Evolutionary conservation across 64 coral and sea anemone species (phyloP).

Genomic region (Catalaphyllia jardinei): DNA sequence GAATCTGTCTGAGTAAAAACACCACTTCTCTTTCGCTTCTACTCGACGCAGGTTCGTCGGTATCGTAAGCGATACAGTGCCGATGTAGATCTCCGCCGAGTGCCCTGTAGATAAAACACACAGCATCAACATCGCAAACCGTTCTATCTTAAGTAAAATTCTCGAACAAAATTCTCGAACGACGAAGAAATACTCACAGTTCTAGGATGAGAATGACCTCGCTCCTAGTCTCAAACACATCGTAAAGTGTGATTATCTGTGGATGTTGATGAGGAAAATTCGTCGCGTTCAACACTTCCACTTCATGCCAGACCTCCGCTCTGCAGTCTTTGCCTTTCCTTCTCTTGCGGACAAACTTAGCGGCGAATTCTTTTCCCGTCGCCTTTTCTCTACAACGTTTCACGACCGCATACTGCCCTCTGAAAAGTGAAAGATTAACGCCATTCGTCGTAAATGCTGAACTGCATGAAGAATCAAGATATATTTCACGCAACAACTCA

Average conservation of each 20-base stretch:
- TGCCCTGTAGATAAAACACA: constrained; percentile 74
- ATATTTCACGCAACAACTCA: not conserved
- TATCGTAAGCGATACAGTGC: constrained; percentile 85
- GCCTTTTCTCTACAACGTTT: constrained; percentile 71
- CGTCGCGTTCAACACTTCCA: constrained; percentile 76
- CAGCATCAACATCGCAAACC: constrained; percentile 50
- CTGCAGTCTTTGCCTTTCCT: constrained; percentile 95
- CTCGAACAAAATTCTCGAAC: constrained; percentile 24
- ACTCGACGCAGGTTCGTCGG: constrained; percentile 75
- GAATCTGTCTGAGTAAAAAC: constrained; percentile 83
- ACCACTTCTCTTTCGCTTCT: constrained; percentile 95
- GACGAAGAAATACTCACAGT: constrained; percentile 64
- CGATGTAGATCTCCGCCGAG: constrained; percentile 90
- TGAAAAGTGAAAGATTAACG: constrained; percentile 30
- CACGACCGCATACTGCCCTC: constrained; percentile 91
- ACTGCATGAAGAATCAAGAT: not conserved
- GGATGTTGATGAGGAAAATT: constrained; percentile 79
- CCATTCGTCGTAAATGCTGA: not conserved
- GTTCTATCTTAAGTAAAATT: constrained; percentile 21
- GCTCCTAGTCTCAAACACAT: constrained; percentile 89
- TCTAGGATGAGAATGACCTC: constrained; percentile 92
- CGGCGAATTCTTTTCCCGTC: constrained; percentile 81
- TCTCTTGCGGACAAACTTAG: constrained; percentile 95
- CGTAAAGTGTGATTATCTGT: constrained; percentile 77
- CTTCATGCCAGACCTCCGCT: constrained; percentile 92